These are phyloP conservation scores for Melanotus villosus DNA, from an alignment of 2,888 invertebrate species.

Conservation along the genomic window DNA sequence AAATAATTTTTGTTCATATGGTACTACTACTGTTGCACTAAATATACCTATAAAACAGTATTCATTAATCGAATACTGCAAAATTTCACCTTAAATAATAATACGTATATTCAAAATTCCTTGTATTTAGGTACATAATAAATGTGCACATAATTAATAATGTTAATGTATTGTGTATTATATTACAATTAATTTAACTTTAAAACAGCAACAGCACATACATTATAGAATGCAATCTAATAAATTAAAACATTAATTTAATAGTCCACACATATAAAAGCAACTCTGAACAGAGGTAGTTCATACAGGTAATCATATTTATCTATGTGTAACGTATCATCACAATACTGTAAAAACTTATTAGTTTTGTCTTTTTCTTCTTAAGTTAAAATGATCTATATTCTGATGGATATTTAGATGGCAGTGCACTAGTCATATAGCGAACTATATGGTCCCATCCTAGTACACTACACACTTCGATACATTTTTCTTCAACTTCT, in stretches of 20 bases:
- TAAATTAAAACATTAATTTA: slow-evolving; percentile 23
- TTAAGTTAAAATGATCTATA: slow-evolving; percentile 79
- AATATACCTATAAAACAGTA: too few species aligned
- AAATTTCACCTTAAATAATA: too few species aligned
- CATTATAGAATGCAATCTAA: slow-evolving; percentile 8
- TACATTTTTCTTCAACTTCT: slow-evolving; percentile 79
- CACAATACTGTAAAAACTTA: too few species aligned
- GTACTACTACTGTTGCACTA: too few species aligned
- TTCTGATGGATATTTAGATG: slow-evolving; percentile 77
- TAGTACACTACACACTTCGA: slow-evolving; percentile 76
- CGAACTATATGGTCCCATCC: slow-evolving; percentile 80
- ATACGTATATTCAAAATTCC: too few species aligned
- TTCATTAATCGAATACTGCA: too few species aligned
- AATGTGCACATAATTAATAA: too few species aligned
- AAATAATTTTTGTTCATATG: too few species aligned
- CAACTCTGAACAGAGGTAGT: slow-evolving; percentile 21
- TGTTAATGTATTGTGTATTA: background rate
- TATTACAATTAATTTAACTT: slow-evolving; percentile 17
- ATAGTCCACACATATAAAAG: slow-evolving; percentile 13
- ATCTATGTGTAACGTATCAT: slow-evolving; percentile 1
- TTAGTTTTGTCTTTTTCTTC: too few species aligned
- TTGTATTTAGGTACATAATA: too few species aligned
- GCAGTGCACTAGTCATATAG: slow-evolving; percentile 72
- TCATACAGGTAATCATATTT: slow-evolving; percentile 13
- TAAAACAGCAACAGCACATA: slow-evolving; percentile 6